Evolutionary conservation across 2,888 invertebrate species (phyloP), one percentile per base, ranked within the genome.

Genomic region (Drosophila peninsularis): DNA sequence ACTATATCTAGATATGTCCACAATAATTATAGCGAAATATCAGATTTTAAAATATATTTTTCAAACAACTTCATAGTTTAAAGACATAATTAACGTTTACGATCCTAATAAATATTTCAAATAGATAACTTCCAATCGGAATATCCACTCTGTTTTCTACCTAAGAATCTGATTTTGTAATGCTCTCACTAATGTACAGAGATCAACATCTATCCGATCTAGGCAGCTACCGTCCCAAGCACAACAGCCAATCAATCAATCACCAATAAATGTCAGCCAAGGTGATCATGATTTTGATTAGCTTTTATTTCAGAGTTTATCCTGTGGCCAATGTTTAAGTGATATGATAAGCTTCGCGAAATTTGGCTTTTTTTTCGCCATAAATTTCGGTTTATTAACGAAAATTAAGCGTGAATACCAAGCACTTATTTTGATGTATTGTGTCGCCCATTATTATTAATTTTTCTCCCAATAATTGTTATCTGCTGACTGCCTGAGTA

Each of bases 401-500:
- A 7, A 14, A n/a, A 7, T 9, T 14, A 52, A 47, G 32, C 60
- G 61, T 70, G 24, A 54, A 55, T 21, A 21, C 41, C 24, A 24
- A 36, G 57, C 37, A 53, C 32, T 47, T 27, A 34, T 37, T 21
- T 62, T 36, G 34, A 47, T 61, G 24, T 30, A 13, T 24, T 21
- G 30, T 30, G 49, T 57, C 39, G 60, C 47, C 27, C 62, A 61
- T 57, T 49, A 52, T 37, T 39, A 44, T 44, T 42, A 54, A 42
- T 56, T 53, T 39, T 39, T 37, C 49, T n/a, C 17, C 30, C 27
- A 60, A 71, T 66, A 66, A 71, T n/a, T 63, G 60, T 67, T 75
- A 75, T 75, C 75, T 64, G 24, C 47, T 61, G 64, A 58, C 53
- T 71, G 68, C 30, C 65, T 61, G 44, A 2, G 13, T 47, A 32